Conservation (phyloP, 2,888 invertebrate species). For the Brenthis ino region DNA sequence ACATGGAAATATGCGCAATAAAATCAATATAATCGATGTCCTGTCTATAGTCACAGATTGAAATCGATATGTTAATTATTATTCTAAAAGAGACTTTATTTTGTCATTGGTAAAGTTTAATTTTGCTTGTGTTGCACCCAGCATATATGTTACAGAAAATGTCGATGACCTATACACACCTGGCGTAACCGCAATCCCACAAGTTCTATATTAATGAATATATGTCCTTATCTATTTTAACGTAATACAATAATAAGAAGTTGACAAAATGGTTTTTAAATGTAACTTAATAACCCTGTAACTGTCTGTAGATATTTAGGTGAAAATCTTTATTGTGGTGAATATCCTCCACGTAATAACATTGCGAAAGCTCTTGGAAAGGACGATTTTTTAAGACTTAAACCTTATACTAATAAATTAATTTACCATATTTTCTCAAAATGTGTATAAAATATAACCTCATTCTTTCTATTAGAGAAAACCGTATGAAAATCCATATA, state of each 20-base stretch:
- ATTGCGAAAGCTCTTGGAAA: too few species aligned
- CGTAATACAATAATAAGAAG: slow-evolving; percentile 20
- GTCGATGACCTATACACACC: slow-evolving; percentile 52
- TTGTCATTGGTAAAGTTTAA: slow-evolving; percentile 5
- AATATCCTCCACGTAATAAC: too few species aligned
- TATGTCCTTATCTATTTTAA: slow-evolving; percentile 29
- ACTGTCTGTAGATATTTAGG: too few species aligned
- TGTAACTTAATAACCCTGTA: not conserved
- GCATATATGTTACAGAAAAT: slow-evolving; percentile 45
- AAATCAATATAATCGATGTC: slow-evolving; percentile 38
- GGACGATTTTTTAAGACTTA: too few species aligned
- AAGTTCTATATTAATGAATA: slow-evolving; percentile 40
- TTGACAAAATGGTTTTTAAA: not conserved
- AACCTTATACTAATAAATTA: too few species aligned
- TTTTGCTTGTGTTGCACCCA: slow-evolving; percentile 18
- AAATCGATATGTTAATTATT: not conserved
- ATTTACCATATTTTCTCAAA: too few species aligned
- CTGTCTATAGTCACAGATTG: slow-evolving; percentile 23
- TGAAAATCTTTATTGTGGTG: too few species aligned
- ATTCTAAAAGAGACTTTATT: slow-evolving; percentile 22
- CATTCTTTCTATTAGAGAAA: too few species aligned
- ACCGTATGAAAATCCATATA: too few species aligned
- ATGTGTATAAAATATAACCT: too few species aligned
- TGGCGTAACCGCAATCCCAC: slow-evolving; percentile 50
- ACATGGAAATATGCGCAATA: slow-evolving; percentile 29